Percentiles rank a stretch among this genome's conserved stretches.
phyloP scores from a whole-genome alignment of 2,113 vertebrate species.

The Cnemophilus loriae region DNA sequence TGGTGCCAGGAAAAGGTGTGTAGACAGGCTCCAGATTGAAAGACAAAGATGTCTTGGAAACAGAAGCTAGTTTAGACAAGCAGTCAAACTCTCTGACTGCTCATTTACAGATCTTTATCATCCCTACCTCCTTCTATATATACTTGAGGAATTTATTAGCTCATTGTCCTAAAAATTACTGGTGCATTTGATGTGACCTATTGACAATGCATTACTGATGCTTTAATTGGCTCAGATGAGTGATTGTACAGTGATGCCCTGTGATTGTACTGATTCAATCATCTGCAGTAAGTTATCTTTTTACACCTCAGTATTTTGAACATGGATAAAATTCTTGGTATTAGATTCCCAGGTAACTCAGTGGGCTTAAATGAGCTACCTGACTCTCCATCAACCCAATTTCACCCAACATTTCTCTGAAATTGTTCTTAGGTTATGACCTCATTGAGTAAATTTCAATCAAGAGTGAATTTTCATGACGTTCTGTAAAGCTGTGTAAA shows the following conservation, averaged over 20 bases:
- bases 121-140: background rate
- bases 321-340: background rate
- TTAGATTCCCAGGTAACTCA: background rate
- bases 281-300: background rate
- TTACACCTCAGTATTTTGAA: background rate
- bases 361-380: background rate
- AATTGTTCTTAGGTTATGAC: conserved; percentile 4
- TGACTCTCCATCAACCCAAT: background rate
- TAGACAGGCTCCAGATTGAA: background rate
- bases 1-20: background rate
- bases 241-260: no score
- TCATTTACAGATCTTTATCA: background rate
- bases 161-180: background rate
- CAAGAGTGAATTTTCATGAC: background rate
- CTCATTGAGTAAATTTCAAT: conserved; percentile 26
- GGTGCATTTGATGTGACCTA: background rate
- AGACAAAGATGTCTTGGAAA: background rate
- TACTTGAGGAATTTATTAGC: background rate
- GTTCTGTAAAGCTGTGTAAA: background rate
- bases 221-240: background rate
- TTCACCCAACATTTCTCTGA: background rate
- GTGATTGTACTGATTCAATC: background rate
- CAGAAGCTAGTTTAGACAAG: background rate
- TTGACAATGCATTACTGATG: background rate
- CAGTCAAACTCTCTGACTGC: background rate